Base-by-base conservation (phyloP, 2,113 vertebrate species). In the Bagarius yarrelli region DNA sequence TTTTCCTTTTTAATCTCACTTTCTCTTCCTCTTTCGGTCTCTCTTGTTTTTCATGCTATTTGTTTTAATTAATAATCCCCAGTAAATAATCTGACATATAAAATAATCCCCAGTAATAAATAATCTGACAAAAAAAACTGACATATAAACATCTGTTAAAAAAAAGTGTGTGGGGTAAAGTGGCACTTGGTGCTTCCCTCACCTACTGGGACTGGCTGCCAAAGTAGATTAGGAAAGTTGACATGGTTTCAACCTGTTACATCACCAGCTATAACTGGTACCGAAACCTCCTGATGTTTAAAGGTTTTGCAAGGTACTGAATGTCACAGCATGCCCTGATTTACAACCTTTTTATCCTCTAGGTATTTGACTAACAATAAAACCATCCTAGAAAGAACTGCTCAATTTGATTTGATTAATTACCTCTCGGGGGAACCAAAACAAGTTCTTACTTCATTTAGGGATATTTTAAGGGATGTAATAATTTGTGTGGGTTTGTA, bases 201-300 rank as follows among this genome's bases (percentile, higher is more conserved):
- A 79, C 16, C 44, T 47, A 18, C 78, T 79, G 78, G 16, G 25
- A 13, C 27, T 27, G 21, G 30, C 50, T 40, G 21, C 21, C 18
- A 14, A 44, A 53, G n/a, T 47, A 1, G 25, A 23, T 60, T 40
- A 60, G 25, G 66, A 50, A 40, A 70, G 14, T 25, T 59, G 77
- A 57, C 12, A 23, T 25, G 34, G 61, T 75, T 81, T 76, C 52
- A 34, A 81, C 52, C 72, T 67, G 67, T 81, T 56, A 76, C 80
- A 67, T 81, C 80, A 76, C 73, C 73, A 76, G 32, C 34, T 18
- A 40, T 59, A 53, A 19, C 2, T 55, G 40, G 25, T 60, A 60
- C 23, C 27, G 73, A 25, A 59, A 40, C 34, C 73, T n/a, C 19
- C 25, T 72, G 70, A 32, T 47, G 27, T 15, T 72, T 53, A 19